phyloP scores from a whole-genome alignment of 2,888 invertebrate species.

The Colostygia pectinataria region DNA sequence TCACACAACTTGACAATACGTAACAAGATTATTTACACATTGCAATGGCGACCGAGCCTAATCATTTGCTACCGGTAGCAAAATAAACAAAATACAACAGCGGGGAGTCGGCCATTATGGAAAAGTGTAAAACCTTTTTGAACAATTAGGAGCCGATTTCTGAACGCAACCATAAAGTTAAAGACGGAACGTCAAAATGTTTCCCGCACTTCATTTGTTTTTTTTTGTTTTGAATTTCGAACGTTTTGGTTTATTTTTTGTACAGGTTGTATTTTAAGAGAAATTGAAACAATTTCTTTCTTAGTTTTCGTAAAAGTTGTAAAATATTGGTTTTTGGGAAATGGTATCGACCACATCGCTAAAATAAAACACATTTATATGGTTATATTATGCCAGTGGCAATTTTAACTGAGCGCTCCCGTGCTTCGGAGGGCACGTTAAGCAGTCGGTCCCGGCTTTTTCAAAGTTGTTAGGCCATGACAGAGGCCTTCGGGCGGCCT shows the following conservation, averaged over 20 bases:
- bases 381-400: too few relatives aligned
- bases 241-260: constrained; percentile 23
- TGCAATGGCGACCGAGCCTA: constrained; percentile 72
- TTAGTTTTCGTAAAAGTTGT: constrained; percentile 39
- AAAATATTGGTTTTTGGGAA: constrained; percentile 33
- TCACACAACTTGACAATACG: constrained; percentile 47
- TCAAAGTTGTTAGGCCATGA: too few relatives aligned
- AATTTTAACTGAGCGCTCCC: too few relatives aligned
- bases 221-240: constrained; percentile 34
- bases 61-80: constrained; percentile 77
- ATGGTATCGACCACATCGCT: constrained; percentile 5
- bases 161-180: constrained; percentile 67
- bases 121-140: constrained; percentile 60
- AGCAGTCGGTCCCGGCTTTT: too few relatives aligned
- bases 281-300: constrained; percentile 72
- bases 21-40: constrained; percentile 72
- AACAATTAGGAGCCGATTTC: constrained; percentile 61
- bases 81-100: constrained; percentile 62
- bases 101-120: constrained; percentile 58
- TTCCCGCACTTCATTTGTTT: constrained; percentile 59
- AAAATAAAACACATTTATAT: background rate
- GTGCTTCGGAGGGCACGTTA: too few relatives aligned
- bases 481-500: too few relatives aligned
- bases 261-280: constrained; percentile 50
- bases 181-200: constrained; percentile 67